phyloP scores from a whole-genome alignment of 2,888 invertebrate genomes.

The Polydrusus pterygomalis region DNA sequence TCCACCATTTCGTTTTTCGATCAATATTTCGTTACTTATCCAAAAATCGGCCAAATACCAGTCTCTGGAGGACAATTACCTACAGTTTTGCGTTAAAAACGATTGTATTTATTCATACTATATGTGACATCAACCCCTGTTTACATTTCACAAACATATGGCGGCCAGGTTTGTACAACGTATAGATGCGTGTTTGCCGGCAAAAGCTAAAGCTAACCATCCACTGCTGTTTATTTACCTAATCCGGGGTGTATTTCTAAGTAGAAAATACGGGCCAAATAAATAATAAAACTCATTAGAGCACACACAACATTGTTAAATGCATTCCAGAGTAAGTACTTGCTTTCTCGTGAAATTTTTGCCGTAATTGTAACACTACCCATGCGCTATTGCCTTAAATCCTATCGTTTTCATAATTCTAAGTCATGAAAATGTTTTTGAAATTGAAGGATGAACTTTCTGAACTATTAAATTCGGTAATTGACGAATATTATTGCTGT shows the following conservation, averaged over 20 bases:
- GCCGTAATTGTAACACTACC: too few relatives aligned
- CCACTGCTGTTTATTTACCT: conserved; percentile 7
- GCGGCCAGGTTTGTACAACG: conserved; percentile 10
- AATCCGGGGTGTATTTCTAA: not conserved
- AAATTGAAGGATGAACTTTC: too few relatives aligned
- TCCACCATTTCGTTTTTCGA: too few relatives aligned
- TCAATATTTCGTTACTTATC: too few relatives aligned
- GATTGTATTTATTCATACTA: not conserved
- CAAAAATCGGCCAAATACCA: too few relatives aligned
- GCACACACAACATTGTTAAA: not conserved
- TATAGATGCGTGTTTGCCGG: conserved; percentile 16
- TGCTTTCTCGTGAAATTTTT: not conserved
- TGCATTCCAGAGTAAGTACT: not conserved
- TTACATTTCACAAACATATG: conserved; percentile 5
- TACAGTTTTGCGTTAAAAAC: too few relatives aligned
- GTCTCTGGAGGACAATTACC: too few relatives aligned
- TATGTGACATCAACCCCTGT: conserved; percentile 7
- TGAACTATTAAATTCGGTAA: not conserved
- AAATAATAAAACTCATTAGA: not conserved
- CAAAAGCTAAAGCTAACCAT: conserved; percentile 9
- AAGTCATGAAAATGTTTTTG: too few relatives aligned
- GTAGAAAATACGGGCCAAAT: not conserved
- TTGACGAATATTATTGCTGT: not conserved
- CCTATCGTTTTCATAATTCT: too few relatives aligned
- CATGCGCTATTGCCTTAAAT: too few relatives aligned